phyloP scores from a whole-genome alignment of 2,797 vertebrate genomes.

The Rhyacichthys aspro region DNA sequence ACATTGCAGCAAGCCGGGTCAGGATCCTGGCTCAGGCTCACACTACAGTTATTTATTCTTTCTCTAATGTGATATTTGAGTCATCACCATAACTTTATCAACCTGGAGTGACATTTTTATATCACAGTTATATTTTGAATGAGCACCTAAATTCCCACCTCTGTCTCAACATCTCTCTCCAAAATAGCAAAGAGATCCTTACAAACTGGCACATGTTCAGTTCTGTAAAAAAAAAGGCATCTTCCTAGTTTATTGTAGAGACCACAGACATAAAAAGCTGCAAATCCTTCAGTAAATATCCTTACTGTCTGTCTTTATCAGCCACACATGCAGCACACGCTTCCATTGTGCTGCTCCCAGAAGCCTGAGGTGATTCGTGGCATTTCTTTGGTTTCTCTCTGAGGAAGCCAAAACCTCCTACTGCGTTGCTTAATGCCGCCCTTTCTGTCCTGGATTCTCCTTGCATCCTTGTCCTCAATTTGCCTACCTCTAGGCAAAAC shows the following conservation, averaged over 20 bases:
- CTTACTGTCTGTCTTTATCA: slow-evolving; percentile 7
- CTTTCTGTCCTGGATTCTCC: slow-evolving; percentile 51
- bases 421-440: slow-evolving; percentile 35
- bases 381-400: slow-evolving; percentile 59
- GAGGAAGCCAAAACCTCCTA: slow-evolving; percentile 41
- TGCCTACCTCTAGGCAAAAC: slow-evolving; percentile 7
- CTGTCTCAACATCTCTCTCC: slow-evolving; percentile 19
- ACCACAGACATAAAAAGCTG: slow-evolving; percentile 10
- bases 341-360: slow-evolving; percentile 10
- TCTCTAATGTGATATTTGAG: slow-evolving; percentile 33
- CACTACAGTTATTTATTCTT: not conserved
- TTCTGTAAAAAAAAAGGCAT: slow-evolving; percentile 3
- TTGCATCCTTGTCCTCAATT: slow-evolving; percentile 38
- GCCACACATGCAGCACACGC: not conserved
- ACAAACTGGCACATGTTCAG: slow-evolving; percentile 21
- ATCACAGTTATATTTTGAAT: slow-evolving; percentile 24
- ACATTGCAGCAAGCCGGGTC: too few species aligned
- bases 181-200: slow-evolving; percentile 40
- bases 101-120: slow-evolving; percentile 36
- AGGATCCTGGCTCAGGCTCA: slow-evolving; percentile 10
- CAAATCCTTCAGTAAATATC: slow-evolving; percentile 7
- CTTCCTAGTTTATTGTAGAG: slow-evolving; percentile 3
- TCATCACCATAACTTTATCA: slow-evolving; percentile 38
- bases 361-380: slow-evolving; percentile 59
- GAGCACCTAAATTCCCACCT: slow-evolving; percentile 28